phyloP scores from a whole-genome alignment of 2,113 vertebrate genomes.

The Ictalurus punctatus region DNA sequence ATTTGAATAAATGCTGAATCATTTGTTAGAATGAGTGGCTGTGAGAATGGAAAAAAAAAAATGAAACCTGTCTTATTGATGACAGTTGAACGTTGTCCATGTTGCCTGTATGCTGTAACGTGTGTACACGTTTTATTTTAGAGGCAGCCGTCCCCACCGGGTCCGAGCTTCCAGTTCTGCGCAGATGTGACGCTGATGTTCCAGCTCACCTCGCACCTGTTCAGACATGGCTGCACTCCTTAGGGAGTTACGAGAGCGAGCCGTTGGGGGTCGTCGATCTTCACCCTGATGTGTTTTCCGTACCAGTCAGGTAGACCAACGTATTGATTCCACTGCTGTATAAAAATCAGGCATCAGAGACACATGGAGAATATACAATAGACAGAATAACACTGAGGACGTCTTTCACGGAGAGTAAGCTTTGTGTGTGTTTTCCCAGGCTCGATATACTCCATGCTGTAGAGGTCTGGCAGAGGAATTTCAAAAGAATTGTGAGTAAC shows the following conservation, averaged over 20 bases:
- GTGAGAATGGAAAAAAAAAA: too few species aligned
- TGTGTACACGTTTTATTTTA: conserved; percentile 44
- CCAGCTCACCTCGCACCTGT: conserved; percentile 68
- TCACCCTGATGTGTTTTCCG: conserved; percentile 78
- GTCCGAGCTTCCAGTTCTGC: conserved; percentile 72
- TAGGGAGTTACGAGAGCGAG: conserved; percentile 68
- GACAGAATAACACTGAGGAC: neutral
- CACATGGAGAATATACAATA: too few species aligned
- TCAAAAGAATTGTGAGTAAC: conserved; percentile 84
- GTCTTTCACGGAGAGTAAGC: neutral
- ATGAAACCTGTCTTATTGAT: too few species aligned
- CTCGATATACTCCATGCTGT: conserved; percentile 83
- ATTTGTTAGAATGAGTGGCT: too few species aligned
- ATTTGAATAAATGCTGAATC: too few species aligned
- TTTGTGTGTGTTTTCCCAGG: conserved; percentile 58
- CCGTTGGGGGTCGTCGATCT: conserved; percentile 78
- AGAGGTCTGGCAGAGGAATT: conserved; percentile 84
- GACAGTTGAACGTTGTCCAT: too few species aligned
- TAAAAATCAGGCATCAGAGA: too few species aligned
- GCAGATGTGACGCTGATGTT: conserved; percentile 60
- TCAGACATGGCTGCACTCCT: conserved; percentile 81
- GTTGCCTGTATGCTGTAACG: too few species aligned
- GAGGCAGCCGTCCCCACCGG: conserved; percentile 58
- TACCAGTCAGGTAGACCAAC: conserved; percentile 39
- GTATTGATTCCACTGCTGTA: too few species aligned